Percentiles rank a stretch among this genome's conserved stretches.
These are phyloP conservation scores for Calyptomena viridis DNA, from an alignment of 2,113 vertebrate genomes.

Conservation along the genomic window DNA sequence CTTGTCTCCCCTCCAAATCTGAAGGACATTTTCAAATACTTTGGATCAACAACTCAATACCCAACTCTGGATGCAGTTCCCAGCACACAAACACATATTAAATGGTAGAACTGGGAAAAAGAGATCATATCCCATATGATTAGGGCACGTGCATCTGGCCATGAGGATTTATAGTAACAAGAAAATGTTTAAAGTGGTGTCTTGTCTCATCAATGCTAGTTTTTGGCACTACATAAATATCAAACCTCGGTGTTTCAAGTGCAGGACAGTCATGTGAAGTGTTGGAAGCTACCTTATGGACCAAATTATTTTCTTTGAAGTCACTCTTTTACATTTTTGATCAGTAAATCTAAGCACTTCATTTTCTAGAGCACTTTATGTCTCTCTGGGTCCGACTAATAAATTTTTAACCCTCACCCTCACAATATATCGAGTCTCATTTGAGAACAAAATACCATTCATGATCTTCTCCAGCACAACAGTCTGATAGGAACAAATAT, in stretches of 20 bases:
- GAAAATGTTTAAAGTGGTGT: background rate
- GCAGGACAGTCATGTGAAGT: background rate
- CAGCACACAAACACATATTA: background rate
- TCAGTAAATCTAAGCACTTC: background rate
- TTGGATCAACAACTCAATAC: too few species aligned
- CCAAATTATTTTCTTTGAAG: background rate
- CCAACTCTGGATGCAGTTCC: background rate
- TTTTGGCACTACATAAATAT: background rate
- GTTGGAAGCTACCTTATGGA: background rate
- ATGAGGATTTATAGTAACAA: background rate
- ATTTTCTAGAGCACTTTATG: background rate
- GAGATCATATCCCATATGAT: background rate
- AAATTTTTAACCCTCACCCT: background rate
- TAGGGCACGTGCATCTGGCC: background rate
- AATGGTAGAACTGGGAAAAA: background rate
- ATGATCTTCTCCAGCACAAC: background rate
- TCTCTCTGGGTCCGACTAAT: background rate
- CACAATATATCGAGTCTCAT: background rate
- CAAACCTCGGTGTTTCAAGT: background rate
- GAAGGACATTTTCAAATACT: background rate
- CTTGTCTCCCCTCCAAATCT: background rate
- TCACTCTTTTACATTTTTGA: background rate
- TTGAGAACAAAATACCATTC: background rate
- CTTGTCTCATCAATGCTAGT: background rate
- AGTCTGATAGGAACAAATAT: accelerated